Conservation (phyloP, 1,140 invertebrate species). For the Lasioglossum albipes region DNA sequence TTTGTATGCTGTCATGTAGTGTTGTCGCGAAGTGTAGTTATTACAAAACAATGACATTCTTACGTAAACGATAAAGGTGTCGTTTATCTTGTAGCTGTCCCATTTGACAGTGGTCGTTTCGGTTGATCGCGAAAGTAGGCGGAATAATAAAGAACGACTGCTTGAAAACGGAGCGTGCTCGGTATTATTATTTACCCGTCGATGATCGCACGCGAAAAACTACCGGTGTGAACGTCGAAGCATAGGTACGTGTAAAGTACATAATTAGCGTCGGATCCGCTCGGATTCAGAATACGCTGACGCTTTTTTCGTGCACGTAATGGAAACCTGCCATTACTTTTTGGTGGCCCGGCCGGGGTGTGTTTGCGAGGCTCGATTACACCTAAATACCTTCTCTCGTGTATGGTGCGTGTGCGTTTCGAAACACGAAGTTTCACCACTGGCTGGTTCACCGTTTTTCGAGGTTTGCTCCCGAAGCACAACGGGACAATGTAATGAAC, state of each 20-base stretch:
- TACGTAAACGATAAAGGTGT: too few species aligned
- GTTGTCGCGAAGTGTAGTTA: too few species aligned
- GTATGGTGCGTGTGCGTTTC: constrained; percentile 55
- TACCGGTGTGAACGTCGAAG: constrained; percentile 24
- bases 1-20: too few species aligned
- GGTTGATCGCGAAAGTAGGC: constrained; percentile 38
- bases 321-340: constrained; percentile 64
- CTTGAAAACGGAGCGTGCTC: neutral
- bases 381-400: constrained; percentile 36
- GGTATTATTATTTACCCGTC: constrained; percentile 26
- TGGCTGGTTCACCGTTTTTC: constrained; percentile 31
- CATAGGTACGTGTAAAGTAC: constrained; percentile 64
- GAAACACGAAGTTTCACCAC: constrained; percentile 19
- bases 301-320: constrained; percentile 65
- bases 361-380: constrained; percentile 36
- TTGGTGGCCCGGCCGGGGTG: neutral
- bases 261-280: constrained; percentile 63
- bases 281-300: constrained; percentile 45
- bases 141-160: neutral
- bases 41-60: too few species aligned
- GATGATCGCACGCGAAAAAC: constrained; percentile 35
- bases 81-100: neutral
- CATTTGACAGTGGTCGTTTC: constrained; percentile 2
- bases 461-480: neutral
- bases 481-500: constrained; percentile 35